A percentile compares a stretch with the other conserved stretches of the same genome.
Conservation (phyloP, 2,888 invertebrate genomes). For the Sinohyriopsis cumingii region DNA sequence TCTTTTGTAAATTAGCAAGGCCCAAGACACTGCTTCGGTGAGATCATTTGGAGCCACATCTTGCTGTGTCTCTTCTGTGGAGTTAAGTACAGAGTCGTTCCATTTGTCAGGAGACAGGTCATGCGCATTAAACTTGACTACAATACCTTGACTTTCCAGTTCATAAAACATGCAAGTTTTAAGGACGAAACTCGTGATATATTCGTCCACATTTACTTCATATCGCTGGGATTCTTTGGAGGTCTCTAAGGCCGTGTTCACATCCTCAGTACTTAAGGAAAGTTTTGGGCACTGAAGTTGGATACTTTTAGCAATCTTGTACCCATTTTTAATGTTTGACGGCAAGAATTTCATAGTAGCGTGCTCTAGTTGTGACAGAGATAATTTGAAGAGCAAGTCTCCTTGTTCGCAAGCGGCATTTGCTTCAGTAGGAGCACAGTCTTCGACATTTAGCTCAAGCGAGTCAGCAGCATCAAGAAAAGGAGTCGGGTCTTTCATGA, state of each 20-base stretch:
- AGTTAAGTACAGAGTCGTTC: conserved; percentile 4
- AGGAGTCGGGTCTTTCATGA: conserved; percentile 14
- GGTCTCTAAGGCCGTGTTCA: neutral
- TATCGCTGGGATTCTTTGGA: too few relatives aligned
- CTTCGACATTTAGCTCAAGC: neutral
- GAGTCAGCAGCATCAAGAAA: neutral
- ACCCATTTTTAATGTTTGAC: conserved; percentile 10
- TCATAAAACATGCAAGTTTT: conserved; percentile 20
- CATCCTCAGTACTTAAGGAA: neutral
- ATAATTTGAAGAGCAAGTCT: conserved; percentile 15
- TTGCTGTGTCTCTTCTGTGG: neutral
- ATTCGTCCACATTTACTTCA: conserved; percentile 4
- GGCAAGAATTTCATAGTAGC: conserved; percentile 18
- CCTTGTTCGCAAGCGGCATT: neutral
- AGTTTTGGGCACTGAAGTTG: conserved; percentile 12
- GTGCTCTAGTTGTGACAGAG: conserved; percentile 19
- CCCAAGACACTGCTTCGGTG: conserved; percentile 7
- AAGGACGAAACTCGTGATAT: conserved; percentile 12
- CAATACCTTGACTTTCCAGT: conserved; percentile 2
- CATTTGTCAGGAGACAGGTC: neutral
- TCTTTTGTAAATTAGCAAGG: conserved; percentile 10
- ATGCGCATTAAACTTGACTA: neutral
- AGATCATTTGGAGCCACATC: neutral
- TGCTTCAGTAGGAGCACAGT: neutral
- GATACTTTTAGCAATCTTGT: conserved; percentile 19